Conservation (phyloP, 1,140 invertebrate species). For the Orussus abietinus region DNA sequence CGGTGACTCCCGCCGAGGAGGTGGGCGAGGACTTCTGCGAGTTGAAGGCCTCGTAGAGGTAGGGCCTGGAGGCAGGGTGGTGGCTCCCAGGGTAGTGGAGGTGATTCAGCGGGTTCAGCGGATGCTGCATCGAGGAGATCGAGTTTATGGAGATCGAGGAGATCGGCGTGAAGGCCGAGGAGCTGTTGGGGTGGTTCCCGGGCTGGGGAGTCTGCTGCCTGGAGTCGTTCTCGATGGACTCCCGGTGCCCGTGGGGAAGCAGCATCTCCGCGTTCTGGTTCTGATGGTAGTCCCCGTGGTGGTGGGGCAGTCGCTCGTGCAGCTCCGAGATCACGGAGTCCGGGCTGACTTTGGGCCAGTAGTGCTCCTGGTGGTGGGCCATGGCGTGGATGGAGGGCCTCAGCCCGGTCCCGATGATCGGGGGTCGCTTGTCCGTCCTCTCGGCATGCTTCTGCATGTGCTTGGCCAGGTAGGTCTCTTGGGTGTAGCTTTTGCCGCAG, state of each 20-base stretch:
- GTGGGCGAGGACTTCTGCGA: constrained; percentile 54
- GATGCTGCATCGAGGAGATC: constrained; percentile 50
- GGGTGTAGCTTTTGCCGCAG: constrained; percentile 98
- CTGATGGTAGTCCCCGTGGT: constrained; percentile 64
- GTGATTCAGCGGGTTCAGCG: constrained; percentile 66
- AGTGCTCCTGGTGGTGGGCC: constrained; percentile 64
- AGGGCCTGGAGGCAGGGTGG: constrained; percentile 72
- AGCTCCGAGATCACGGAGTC: constrained; percentile 65
- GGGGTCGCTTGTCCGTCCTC: constrained; percentile 82
- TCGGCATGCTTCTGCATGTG: constrained; percentile 99
- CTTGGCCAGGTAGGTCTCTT: constrained; percentile 97
- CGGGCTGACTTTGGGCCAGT: constrained; percentile 76
- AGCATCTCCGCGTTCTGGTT: constrained; percentile 55
- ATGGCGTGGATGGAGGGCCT: constrained; percentile 57
- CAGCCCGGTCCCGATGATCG: constrained; percentile 63
- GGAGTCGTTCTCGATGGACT: constrained; percentile 46
- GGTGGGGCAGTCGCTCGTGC: constrained; percentile 63
- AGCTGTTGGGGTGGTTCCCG: constrained; percentile 56
- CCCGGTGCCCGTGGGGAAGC: constrained; percentile 39
- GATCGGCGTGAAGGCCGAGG: constrained; percentile 88
- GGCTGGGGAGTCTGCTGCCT: constrained; percentile 50
- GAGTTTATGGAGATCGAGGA: constrained; percentile 74
- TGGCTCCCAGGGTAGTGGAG: constrained; percentile 54
- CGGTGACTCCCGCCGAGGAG: constrained; percentile 34
- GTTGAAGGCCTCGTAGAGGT: constrained; percentile 90